Base-by-base conservation (phyloP, 2,888 invertebrate genomes). In the Drepanosiphum platanoidis region DNA sequence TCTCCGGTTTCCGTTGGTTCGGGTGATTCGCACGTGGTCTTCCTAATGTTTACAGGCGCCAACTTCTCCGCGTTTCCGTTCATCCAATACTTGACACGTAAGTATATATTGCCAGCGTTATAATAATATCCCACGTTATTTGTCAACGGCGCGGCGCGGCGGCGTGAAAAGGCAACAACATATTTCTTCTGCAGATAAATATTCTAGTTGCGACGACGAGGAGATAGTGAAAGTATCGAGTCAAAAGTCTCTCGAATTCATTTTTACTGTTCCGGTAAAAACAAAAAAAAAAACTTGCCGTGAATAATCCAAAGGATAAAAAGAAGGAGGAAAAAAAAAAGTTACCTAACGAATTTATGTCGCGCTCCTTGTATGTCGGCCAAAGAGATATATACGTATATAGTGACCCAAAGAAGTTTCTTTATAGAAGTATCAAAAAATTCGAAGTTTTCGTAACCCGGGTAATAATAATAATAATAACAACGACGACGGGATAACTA, bases 71-170 rank as follows among this genome's bases (percentile, higher is more conserved):
- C 88, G 87, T 89, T 89, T 88, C 89, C 89, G 86, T 90, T 89
- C 88, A 90, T 90, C 88, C 89, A 89, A 88, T 90, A 90, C 88
- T 89, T 90, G 87, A 90, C 90, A 88, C 90, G 90, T 90, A 89
- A 90, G 90, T 90, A 89, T 90, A 89, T 88, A 74, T 84, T 71
- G 72, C n/a, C 71, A 61, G 61, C 66, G 75, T 18, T 36, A 46
- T 61, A 66, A 58, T n/a, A n/a, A 81, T 81, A 71, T 30, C 39
- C 22, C 61, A 30, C n/a, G 58, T 32, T 72, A 82, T 82, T 71
- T 82, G 81, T 61, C 61, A 30, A 61, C 18, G 39, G 30, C 34
- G n/a, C 22, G 0, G 3, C 8, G 27, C 9, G 27, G 11, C 2
- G n/a, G n/a, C 8, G 13, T 39, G 13, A 71, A 32, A 61, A 46